A percentile compares a stretch with the other conserved stretches of the same genome.
phyloP scores from a whole-genome alignment of 2,797 vertebrate genomes.

The Melopsittacus undulatus region DNA sequence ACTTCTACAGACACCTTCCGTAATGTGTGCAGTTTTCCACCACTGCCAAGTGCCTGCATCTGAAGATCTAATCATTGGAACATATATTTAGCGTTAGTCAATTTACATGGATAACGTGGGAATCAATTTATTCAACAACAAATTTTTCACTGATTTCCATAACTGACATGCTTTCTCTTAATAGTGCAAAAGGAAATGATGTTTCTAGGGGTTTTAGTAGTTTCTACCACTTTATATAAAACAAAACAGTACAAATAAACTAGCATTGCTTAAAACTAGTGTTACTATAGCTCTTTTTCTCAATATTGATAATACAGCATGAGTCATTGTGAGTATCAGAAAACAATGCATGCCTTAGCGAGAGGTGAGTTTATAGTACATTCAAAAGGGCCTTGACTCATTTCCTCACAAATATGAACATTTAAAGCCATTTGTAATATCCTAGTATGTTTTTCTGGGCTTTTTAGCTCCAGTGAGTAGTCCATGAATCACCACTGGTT shows the following conservation, averaged over 20 bases:
- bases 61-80: conserved; percentile 1
- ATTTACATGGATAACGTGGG: not conserved
- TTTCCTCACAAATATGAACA: not conserved
- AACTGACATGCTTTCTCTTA: not conserved
- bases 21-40: not conserved
- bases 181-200: not conserved
- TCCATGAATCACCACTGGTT: not conserved
- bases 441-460: not conserved
- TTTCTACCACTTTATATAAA: not conserved
- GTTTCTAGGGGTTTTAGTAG: not conserved
- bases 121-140: conserved; percentile 13
- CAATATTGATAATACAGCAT: not conserved
- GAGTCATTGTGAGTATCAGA: not conserved
- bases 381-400: not conserved
- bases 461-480: not conserved
- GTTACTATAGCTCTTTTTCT: not conserved
- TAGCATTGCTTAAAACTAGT: not conserved
- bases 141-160: not conserved
- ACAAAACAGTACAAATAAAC: not conserved
- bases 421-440: not conserved
- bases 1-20: not conserved
- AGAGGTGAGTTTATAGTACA: not conserved
- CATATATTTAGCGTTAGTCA: not conserved
- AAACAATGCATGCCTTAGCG: not conserved
- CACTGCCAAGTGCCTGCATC: not conserved